Conservation (phyloP, 2,797 vertebrate species). For the Remorina albescens region DNA sequence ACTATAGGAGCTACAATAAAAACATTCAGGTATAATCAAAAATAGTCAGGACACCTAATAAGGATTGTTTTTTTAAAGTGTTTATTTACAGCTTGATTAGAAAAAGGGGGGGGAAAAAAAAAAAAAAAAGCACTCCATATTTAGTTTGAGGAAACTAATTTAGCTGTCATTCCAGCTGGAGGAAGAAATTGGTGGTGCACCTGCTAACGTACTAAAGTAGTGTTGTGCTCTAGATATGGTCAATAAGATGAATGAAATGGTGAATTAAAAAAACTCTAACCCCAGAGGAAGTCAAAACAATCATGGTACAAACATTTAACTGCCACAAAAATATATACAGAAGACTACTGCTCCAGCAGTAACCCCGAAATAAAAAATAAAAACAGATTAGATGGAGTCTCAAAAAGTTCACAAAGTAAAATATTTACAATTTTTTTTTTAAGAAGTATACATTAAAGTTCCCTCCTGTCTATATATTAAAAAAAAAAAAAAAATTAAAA, state of each 20-base stretch:
- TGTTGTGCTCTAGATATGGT: slow-evolving; percentile 21
- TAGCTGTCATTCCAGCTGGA: slow-evolving; percentile 61
- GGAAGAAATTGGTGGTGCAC: slow-evolving; percentile 4
- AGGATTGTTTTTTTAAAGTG: slow-evolving; percentile 23
- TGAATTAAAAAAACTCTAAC: slow-evolving; percentile 8
- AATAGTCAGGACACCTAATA: neutral
- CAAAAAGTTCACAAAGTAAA: slow-evolving; percentile 20
- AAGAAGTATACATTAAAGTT: slow-evolving; percentile 43
- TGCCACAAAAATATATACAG: slow-evolving; percentile 28
- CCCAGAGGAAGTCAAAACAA: slow-evolving; percentile 4
- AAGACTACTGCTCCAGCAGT: slow-evolving; percentile 14
- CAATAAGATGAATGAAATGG: neutral
- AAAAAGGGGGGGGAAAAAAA: too few relatives aligned
- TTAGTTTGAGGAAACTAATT: slow-evolving; percentile 12
- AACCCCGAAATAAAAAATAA: slow-evolving; percentile 23
- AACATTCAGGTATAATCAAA: neutral
- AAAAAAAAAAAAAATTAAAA: neutral
- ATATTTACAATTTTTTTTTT: slow-evolving; percentile 60
- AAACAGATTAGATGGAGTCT: neutral
- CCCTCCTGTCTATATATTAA: slow-evolving; percentile 20
- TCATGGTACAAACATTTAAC: neutral
- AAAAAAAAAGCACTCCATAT: slow-evolving; percentile 34
- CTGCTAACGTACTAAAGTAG: slow-evolving; percentile 21
- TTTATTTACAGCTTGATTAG: slow-evolving; percentile 72
- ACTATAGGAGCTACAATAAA: neutral